Conservation (phyloP, 1,140 invertebrate genomes). For the Leucophenga varia region DNA sequence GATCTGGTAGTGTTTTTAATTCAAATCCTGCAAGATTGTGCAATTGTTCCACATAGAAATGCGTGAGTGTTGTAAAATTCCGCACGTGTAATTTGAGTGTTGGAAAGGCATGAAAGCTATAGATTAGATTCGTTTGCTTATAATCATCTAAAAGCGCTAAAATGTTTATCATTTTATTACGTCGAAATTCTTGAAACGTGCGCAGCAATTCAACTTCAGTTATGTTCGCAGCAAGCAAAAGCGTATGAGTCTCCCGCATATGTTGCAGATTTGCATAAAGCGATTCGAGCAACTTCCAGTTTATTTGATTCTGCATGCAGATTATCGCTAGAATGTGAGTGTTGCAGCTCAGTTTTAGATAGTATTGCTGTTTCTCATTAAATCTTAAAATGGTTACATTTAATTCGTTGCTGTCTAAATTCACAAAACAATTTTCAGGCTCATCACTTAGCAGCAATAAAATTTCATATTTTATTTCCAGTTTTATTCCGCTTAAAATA, state of each 20-base stretch:
- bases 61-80: neutral
- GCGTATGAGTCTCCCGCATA: conserved; percentile 17
- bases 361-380: conserved; percentile 11
- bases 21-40: conserved; percentile 16
- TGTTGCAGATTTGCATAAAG: conserved; percentile 20
- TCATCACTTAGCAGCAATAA: too few relatives aligned
- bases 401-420: too few relatives aligned
- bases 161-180: conserved; percentile 28
- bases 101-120: conserved; percentile 32
- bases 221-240: conserved; percentile 19
- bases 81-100: conserved; percentile 7
- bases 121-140: conserved; percentile 7
- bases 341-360: conserved; percentile 2
- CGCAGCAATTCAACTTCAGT: neutral
- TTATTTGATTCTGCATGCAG: conserved; percentile 6
- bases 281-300: neutral
- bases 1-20: conserved; percentile 19
- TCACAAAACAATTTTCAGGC: too few relatives aligned
- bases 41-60: conserved; percentile 16
- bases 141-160: conserved; percentile 11
- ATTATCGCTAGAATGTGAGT: conserved; percentile 14
- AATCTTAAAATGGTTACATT: conserved; percentile 23
- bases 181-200: conserved; percentile 12
- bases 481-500: too few relatives aligned
- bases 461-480: too few relatives aligned